A percentile compares a stretch with the other conserved stretches of the same genome.
phyloP scores from a whole-genome alignment of 2,797 vertebrate genomes.

The Natrix natrix region DNA sequence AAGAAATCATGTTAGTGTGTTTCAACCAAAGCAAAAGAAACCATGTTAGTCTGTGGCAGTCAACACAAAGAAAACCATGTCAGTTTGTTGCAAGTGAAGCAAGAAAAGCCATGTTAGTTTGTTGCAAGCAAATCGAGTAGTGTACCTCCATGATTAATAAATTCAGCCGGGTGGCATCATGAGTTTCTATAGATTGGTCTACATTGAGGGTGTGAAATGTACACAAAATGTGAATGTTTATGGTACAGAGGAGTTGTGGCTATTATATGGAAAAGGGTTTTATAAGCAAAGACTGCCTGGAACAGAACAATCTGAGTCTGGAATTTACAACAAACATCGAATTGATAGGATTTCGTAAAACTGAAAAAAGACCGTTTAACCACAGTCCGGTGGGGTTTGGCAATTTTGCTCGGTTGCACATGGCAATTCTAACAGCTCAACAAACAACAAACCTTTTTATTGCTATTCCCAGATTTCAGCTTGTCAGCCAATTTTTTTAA shows the following conservation, averaged over 20 bases:
- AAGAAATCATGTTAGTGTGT: neutral
- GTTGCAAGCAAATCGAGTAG: neutral
- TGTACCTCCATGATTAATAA: neutral
- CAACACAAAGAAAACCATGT: neutral
- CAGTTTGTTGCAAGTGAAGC: neutral
- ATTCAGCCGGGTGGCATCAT: neutral
- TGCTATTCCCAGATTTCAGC: neutral
- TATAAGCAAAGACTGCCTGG: neutral
- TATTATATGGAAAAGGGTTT: neutral
- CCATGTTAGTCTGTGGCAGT: neutral
- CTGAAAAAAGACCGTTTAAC: constrained; percentile 4
- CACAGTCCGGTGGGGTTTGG: neutral
- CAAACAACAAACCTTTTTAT: neutral
- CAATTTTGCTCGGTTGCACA: constrained; percentile 48
- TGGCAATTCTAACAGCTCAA: constrained; percentile 35
- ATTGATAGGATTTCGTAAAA: neutral
- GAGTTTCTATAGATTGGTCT: no score
- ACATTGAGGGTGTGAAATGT: neutral
- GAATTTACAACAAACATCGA: neutral
- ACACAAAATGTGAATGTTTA: neutral
- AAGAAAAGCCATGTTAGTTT: neutral
- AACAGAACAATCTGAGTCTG: neutral
- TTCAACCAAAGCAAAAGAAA: neutral
- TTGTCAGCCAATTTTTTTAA: neutral
- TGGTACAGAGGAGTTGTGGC: neutral